Base-by-base conservation (phyloP, 2,888 invertebrate genomes). In the Hirudinaria manillensis region DNA sequence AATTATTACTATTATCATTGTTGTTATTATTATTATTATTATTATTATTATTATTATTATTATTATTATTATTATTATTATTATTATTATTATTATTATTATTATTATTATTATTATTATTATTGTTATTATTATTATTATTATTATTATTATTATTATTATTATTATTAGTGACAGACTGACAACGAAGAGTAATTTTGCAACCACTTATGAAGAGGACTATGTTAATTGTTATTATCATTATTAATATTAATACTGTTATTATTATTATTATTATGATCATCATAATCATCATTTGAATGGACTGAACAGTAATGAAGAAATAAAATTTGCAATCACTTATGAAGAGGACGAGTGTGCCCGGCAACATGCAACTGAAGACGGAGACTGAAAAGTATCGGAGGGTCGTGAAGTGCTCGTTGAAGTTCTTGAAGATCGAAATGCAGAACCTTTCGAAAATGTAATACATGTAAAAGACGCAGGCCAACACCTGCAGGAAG, bases 351-450 rank as follows among this genome's bases (percentile, higher is more conserved):
- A 83, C 82, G 13, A 85, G 79, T 0, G 91, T 88, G 0, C 90
- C 91, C 0, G 93, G 92, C 76, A 93, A 86, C 81, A 91, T 89
- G 83, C 91, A 90, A 45, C 89, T 89, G 81, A 93, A 91, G 79
- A 91, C 87, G 2, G 89, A 89, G 0, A 87, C 82, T 38, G 87
- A 79, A 61, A 88, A 81, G 3, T 82, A 81, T 66, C 84, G 83
- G 7, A 83, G 80, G 0, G 86, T 83, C 51, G 87, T 80, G 70
- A 83, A 82, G 56, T 84, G 83, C 27, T 79, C 75, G 78, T 83
- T 83, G 78, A 85, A 85, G 78, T 85, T 83, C 38, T 81, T 87
- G 86, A 90, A 91, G 76, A 88, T 88, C 0, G 91, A 91, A 70
- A 93, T 84, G 77, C 87, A 89, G 84, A 92, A 91, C 61, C 91